Evolutionary conservation across 2,113 vertebrate species (phyloP).

Genomic region (Odontophorus gujanensis): DNA sequence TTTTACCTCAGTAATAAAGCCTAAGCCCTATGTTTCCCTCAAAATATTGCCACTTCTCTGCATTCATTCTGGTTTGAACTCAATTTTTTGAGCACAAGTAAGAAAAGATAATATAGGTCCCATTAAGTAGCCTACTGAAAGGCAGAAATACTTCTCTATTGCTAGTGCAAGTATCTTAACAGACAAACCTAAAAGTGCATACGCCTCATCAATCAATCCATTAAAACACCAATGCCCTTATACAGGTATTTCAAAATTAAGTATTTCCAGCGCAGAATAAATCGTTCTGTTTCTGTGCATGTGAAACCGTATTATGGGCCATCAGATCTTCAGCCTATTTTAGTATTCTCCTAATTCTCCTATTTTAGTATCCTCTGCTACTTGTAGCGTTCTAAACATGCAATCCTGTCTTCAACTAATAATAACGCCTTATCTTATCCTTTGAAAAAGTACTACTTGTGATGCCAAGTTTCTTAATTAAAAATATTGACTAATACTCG

Average conservation of each 20-base stretch:
- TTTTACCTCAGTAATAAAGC: not conserved
- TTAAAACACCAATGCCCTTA: not conserved
- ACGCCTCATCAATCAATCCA: not conserved
- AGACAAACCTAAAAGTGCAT: not conserved
- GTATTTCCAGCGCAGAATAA: not conserved
- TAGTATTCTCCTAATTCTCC: not conserved
- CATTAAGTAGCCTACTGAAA: not conserved
- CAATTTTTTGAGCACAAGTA: not conserved
- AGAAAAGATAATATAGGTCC: not conserved
- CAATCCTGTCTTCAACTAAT: not conserved
- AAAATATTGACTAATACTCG: not conserved
- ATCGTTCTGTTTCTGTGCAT: rapidly evolving
- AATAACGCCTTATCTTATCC: not conserved
- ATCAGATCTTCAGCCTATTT: not conserved
- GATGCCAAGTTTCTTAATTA: not conserved
- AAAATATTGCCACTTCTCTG: not conserved
- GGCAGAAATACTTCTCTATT: not conserved
- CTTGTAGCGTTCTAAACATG: not conserved
- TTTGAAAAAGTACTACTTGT: not conserved
- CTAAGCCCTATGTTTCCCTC: not conserved
- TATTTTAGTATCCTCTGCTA: not conserved
- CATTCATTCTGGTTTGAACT: not conserved
- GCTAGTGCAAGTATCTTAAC: not conserved
- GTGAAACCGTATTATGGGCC: not conserved
- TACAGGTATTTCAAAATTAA: not conserved